A percentile compares a stretch with the other conserved stretches of the same genome.
phyloP scores from a whole-genome alignment of 2,797 vertebrate genomes.

The Parauchenoglanis ngamensis region DNA sequence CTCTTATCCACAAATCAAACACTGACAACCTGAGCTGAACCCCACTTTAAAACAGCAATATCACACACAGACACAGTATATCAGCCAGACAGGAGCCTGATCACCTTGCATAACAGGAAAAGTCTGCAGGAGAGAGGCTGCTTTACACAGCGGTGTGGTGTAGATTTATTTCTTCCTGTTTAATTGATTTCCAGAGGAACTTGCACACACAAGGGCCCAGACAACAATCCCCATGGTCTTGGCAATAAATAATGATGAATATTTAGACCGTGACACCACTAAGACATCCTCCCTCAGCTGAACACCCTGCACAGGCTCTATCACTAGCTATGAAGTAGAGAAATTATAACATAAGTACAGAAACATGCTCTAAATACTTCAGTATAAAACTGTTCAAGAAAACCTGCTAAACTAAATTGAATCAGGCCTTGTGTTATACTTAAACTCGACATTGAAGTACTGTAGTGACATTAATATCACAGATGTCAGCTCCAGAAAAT shows the following conservation, averaged over 20 bases:
- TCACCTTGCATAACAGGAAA: conserved; percentile 51
- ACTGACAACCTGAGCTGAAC: conserved; percentile 21
- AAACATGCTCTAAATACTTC: neutral
- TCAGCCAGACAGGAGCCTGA: conserved; percentile 43
- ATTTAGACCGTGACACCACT: conserved; percentile 14
- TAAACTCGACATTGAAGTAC: neutral
- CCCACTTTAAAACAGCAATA: conserved; percentile 11
- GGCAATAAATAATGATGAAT: conserved; percentile 26
- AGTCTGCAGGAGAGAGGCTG: conserved; percentile 39
- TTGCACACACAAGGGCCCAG: neutral
- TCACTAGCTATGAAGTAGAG: neutral
- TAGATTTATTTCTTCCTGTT: conserved; percentile 54
- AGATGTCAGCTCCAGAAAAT: neutral
- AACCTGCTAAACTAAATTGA: neutral
- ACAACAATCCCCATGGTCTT: conserved; percentile 33
- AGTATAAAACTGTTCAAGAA: neutral
- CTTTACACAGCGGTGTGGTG: conserved; percentile 5
- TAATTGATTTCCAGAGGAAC: conserved; percentile 35
- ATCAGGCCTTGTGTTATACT: neutral
- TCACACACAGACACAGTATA: conserved; percentile 30
- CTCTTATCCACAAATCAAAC: conserved; percentile 12
- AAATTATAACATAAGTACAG: neutral
- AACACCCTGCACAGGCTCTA: neutral
- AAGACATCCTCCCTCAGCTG: neutral
- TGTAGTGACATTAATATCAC: neutral